Base-by-base conservation (phyloP, 2,888 invertebrate genomes). In the Microchrysa polita region DNA sequence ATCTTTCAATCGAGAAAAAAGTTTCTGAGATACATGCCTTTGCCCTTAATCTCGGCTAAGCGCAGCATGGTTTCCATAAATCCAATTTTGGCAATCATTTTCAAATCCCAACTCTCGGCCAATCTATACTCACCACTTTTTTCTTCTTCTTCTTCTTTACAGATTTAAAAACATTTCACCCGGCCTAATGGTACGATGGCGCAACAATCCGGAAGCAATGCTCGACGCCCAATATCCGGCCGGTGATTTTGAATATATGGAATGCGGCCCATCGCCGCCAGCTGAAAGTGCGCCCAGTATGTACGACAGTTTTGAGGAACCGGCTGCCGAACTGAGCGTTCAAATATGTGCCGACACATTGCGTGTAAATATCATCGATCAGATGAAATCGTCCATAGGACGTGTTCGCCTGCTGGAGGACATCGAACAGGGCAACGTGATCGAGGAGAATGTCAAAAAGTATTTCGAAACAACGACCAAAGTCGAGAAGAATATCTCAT, bases 251-350 rank as follows among this genome's bases (percentile, higher is more conserved):
- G 91, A 91, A 83, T 92, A 91, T 83, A 91, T 93, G 87, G 92
- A 92, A 82, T 92, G 91, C 79, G 93, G 93, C 74, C 91, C 91
- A 52, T 92, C 93, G 18, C 93, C 93, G 9, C 93, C 93, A 40
- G 91, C 92, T 74, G 93, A 93, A 83, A 92, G 92, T 84, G 92
- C 92, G 59, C 91, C 92, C 78, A 91, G 92, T 82, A 90, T 92
- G 87, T 93, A 93, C 85, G 93, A 93, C 82, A 93, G 91, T 85
- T 92, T 92, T 80, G 91, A 91, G 81, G 91, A 92, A 81, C 90
- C 90, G 61, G 89, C 89, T 78, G 87, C 90, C 77, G 90, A 91
- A 81, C 84, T 90, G 80, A 90, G 90, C 81, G 91, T 91, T 81
- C 91, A 91, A 80, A 90, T 92, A 81, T 91, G 91, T 83, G 87